phyloP scores from a whole-genome alignment of 2,797 vertebrate species.

The Sebastes paucispinis region DNA sequence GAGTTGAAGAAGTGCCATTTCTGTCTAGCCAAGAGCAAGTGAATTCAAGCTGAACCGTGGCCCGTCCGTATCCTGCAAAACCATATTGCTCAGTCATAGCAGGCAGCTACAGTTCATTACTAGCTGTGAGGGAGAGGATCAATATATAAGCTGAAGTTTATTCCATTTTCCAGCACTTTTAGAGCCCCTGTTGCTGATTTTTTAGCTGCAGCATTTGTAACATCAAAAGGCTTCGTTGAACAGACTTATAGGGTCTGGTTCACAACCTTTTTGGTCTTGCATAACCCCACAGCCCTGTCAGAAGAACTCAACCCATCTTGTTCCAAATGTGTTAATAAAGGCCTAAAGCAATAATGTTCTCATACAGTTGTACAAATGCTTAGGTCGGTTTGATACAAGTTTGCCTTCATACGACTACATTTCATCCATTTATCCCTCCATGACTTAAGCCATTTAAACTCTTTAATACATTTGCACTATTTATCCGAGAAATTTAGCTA shows the following conservation, averaged over 20 bases:
- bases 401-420: too few relatives aligned
- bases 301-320: neutral
- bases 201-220: constrained; percentile 6
- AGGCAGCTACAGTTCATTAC: constrained; percentile 35
- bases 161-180: neutral
- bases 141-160: constrained; percentile 2
- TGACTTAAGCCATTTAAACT: accelerated
- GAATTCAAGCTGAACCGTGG: constrained; percentile 44
- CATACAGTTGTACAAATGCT: neutral
- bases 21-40: constrained; percentile 41
- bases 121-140: neutral
- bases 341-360: too few relatives aligned
- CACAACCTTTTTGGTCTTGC: neutral
- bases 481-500: accelerated
- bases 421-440: too few relatives aligned
- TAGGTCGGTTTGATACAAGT: neutral
- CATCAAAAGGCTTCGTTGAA: neutral
- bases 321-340: too few relatives aligned
- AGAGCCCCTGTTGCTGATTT: neutral
- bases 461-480: too few relatives aligned
- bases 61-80: constrained; percentile 37
- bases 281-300: neutral
- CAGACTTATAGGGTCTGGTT: neutral
- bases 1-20: constrained; percentile 33
- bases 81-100: constrained; percentile 26